These are phyloP conservation scores for Alauda arvensis DNA, from an alignment of 2,797 vertebrate species.

Conservation along the genomic window DNA sequence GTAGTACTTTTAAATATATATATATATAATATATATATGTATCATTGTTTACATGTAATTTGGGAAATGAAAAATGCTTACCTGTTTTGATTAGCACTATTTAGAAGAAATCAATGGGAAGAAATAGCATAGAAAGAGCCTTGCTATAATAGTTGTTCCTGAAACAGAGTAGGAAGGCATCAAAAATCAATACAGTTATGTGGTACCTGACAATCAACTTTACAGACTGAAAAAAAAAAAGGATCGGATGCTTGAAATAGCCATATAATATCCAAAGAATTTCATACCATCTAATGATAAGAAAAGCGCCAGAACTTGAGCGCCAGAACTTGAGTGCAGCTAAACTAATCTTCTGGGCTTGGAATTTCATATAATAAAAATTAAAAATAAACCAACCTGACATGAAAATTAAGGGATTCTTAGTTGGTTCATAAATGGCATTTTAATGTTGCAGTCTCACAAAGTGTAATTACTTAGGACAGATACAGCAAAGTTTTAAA, in stretches of 20 bases:
- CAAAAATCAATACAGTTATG: not conserved
- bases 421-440: not conserved
- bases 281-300: not conserved
- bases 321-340: not conserved
- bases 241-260: not conserved
- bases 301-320: not conserved
- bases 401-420: not conserved
- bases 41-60: not conserved
- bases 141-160: not conserved
- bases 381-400: not conserved
- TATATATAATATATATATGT: not conserved
- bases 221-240: not conserved
- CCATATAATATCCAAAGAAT: not conserved
- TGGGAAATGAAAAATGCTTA: not conserved
- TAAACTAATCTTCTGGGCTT: not conserved
- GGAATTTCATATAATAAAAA: not conserved
- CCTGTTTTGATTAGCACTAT: not conserved
- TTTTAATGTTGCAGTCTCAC: not conserved
- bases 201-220: not conserved
- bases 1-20: not conserved
- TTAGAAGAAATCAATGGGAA: not conserved
- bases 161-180: not conserved
- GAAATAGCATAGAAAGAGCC: not conserved
- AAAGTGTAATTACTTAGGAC: not conserved
- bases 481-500: not conserved